Conservation (phyloP, 2,113 vertebrate species). For the Protobothrops flavoviridis region DNA sequence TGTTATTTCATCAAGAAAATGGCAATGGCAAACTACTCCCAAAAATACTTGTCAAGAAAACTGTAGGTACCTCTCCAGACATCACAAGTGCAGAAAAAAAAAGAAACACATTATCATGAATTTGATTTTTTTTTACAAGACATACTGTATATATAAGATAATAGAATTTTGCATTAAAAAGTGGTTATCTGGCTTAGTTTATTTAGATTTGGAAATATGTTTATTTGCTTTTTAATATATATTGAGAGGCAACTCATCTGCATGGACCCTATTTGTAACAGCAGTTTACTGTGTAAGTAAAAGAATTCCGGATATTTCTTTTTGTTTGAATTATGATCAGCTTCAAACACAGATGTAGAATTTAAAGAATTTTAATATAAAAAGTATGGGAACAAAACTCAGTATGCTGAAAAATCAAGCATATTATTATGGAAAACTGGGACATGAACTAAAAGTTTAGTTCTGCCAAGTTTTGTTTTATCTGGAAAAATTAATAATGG, state of each 20-base stretch:
- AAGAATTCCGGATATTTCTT: conserved; percentile 17
- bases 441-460: neutral
- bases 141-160: neutral
- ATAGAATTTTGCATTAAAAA: neutral
- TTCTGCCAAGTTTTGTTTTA: conserved; percentile 5
- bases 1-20: neutral
- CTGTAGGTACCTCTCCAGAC: neutral
- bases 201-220: neutral
- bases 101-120: neutral
- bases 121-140: conserved; percentile 4
- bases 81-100: neutral
- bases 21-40: neutral
- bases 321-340: conserved; percentile 4
- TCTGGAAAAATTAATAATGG: conserved; percentile 1
- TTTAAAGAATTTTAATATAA: conserved; percentile 23
- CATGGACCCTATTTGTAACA: neutral
- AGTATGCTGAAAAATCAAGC: neutral
- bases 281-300: neutral
- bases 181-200: neutral
- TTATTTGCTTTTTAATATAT: neutral
- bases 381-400: conserved; percentile 2
- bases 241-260: neutral
- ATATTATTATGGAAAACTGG: neutral
- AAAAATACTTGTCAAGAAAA: neutral
- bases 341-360: conserved; percentile 10